A percentile compares a stretch with the other conserved stretches of the same genome.
These are phyloP conservation scores for Ectemnius cavifrons DNA, from an alignment of 2,888 invertebrate species.

Conservation along the genomic window DNA sequence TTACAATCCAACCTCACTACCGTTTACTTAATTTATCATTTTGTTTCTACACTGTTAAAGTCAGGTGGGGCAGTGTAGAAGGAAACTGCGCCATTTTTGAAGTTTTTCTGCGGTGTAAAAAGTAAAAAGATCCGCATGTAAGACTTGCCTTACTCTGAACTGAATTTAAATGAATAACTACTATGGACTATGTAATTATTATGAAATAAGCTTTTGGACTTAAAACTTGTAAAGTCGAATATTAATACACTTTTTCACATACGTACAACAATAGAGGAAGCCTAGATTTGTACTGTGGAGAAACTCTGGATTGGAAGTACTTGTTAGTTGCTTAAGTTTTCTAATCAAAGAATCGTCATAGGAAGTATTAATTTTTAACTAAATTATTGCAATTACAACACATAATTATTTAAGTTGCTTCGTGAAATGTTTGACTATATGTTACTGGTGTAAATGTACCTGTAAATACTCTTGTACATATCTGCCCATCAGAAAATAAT, in stretches of 20 bases:
- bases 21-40: slow-evolving; percentile 41
- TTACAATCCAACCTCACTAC: slow-evolving; percentile 26
- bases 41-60: not conserved
- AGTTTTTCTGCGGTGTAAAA: slow-evolving; percentile 25
- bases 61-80: not conserved
- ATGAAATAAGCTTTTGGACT: slow-evolving; percentile 39
- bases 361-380: slow-evolving; percentile 67
- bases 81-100: not conserved
- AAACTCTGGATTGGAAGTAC: slow-evolving; percentile 52
- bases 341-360: slow-evolving; percentile 73
- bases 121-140: slow-evolving; percentile 38
- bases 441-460: slow-evolving; percentile 65
- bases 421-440: slow-evolving; percentile 52
- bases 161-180: slow-evolving; percentile 45
- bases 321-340: slow-evolving; percentile 64
- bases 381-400: slow-evolving; percentile 69
- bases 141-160: slow-evolving; percentile 48
- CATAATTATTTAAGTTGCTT: slow-evolving; percentile 61
- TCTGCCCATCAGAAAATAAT: slow-evolving; percentile 54
- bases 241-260: slow-evolving; percentile 40
- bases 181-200: slow-evolving; percentile 22
- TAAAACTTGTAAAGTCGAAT: slow-evolving; percentile 39
- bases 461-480: slow-evolving; percentile 74
- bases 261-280: slow-evolving; percentile 26
- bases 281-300: slow-evolving; percentile 37